A percentile compares a stretch with the other conserved stretches of the same genome.
These are phyloP conservation scores for Meteorus sp. DNA, from an alignment of 1,140 invertebrate species.

Conservation along the genomic window DNA sequence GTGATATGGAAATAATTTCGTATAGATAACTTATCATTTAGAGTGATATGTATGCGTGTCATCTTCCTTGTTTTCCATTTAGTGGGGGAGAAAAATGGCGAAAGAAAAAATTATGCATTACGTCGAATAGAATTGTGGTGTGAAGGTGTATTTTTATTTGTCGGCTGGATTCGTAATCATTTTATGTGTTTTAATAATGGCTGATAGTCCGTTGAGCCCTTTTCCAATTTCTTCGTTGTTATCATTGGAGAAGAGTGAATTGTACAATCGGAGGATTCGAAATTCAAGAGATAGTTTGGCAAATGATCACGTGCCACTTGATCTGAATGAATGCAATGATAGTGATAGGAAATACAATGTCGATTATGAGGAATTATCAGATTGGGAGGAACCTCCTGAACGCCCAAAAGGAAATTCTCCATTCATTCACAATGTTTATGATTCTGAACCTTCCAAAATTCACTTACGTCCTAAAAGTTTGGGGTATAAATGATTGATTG, in stretches of 20 bases:
- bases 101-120: too few species aligned
- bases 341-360: not conserved
- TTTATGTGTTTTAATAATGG: too few species aligned
- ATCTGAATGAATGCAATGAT: conserved; percentile 3
- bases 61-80: too few species aligned
- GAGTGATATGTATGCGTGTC: not conserved
- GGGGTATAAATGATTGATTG: conserved; percentile 20
- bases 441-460: conserved; percentile 5
- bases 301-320: not conserved
- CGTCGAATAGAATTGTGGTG: too few species aligned
- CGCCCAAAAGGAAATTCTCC: conserved; percentile 15
- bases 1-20: not conserved
- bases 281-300: conserved; percentile 26
- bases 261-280: conserved; percentile 32
- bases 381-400: conserved; percentile 27
- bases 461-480: not conserved
- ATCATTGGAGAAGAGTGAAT: conserved; percentile 30
- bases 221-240: conserved; percentile 33
- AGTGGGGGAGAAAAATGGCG: too few species aligned
- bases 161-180: not conserved
- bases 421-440: conserved; percentile 32
- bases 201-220: conserved; percentile 22
- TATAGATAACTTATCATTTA: conserved; percentile 10
- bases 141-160: not conserved
- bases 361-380: conserved; percentile 33